These are phyloP conservation scores for Xanthorhoe spadicearia DNA, from an alignment of 2,888 invertebrate species.

Conservation along the genomic window DNA sequence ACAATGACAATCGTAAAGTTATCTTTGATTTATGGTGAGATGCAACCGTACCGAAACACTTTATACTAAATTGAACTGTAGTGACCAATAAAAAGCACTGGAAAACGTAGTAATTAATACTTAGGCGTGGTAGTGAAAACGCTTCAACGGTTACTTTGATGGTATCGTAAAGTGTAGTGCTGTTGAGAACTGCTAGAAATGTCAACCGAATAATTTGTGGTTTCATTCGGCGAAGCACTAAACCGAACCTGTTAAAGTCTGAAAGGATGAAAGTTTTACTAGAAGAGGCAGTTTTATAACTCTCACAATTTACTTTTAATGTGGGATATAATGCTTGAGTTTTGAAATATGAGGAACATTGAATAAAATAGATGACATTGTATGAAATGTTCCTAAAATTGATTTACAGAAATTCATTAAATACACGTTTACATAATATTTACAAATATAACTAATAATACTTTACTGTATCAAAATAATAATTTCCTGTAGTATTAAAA, in stretches of 20 bases:
- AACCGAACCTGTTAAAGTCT: slow-evolving; percentile 40
- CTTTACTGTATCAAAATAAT: too few relatives aligned
- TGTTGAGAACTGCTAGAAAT: slow-evolving; percentile 32
- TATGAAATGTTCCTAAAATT: too few relatives aligned
- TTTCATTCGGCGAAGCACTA: slow-evolving; percentile 37
- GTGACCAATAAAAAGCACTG: slow-evolving; percentile 1
- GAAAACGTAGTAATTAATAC: slow-evolving; percentile 18
- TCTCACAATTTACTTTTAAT: not conserved
- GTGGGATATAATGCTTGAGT: not conserved
- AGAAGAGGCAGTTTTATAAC: slow-evolving; percentile 18
- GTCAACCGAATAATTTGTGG: slow-evolving; percentile 38
- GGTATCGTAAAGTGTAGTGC: slow-evolving; percentile 33
- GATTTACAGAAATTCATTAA: too few relatives aligned
- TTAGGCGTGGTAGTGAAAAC: slow-evolving; percentile 24
- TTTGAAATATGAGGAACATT: not conserved
- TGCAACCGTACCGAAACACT: too few relatives aligned
- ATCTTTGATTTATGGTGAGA: too few relatives aligned
- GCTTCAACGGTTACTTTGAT: slow-evolving; percentile 31
- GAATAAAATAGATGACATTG: too few relatives aligned
- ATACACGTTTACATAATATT: too few relatives aligned
- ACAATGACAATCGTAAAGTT: too few relatives aligned
- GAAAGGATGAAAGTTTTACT: slow-evolving; percentile 26
- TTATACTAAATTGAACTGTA: too few relatives aligned
- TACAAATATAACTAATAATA: too few relatives aligned
- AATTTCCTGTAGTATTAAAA: too few relatives aligned